Percentiles rank a stretch among this genome's conserved stretches.
These are phyloP conservation scores for Gymnoscopelus microlampas DNA, from an alignment of 2,797 vertebrate genomes.

Conservation along the genomic window DNA sequence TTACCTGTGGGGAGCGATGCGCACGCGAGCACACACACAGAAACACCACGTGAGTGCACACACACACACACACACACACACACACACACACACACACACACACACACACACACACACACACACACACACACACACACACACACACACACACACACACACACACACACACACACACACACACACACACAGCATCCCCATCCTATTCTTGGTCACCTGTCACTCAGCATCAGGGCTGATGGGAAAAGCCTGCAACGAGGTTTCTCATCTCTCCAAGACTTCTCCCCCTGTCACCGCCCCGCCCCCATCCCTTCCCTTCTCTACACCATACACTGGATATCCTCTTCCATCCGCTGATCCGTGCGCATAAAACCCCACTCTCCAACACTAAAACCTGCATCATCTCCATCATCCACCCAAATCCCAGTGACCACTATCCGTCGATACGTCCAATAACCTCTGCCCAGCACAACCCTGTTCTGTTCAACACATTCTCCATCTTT, in stretches of 20 bases:
- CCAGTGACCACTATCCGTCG: constrained; percentile 66
- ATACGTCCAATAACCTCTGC: constrained; percentile 57
- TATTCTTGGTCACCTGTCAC: constrained; percentile 67
- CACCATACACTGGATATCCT: constrained; percentile 37
- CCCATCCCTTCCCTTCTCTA: constrained; percentile 17
- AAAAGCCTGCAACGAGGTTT: constrained; percentile 46
- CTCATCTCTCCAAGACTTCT: neutral
- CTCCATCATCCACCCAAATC: constrained; percentile 58
- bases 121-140: constrained; percentile 26
- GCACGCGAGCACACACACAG: too few relatives aligned
- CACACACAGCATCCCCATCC: constrained; percentile 53
- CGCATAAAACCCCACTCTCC: constrained; percentile 17
- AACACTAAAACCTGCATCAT: constrained; percentile 58
- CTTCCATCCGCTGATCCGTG: constrained; percentile 17
- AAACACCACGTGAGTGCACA: constrained; percentile 5
- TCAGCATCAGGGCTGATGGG: constrained; percentile 69
- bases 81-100: constrained; percentile 32
- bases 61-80: constrained; percentile 25
- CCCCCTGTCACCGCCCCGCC: constrained; percentile 5
- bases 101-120: constrained; percentile 43
- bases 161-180: constrained; percentile 44
- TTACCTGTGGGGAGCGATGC: constrained; percentile 73
- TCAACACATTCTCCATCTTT: constrained; percentile 60
- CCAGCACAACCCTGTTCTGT: constrained; percentile 53
- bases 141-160: constrained; percentile 36